Evolutionary conservation across 2,888 invertebrate genomes (phyloP).

Genomic region (Vandiemenella viatica): DNA sequence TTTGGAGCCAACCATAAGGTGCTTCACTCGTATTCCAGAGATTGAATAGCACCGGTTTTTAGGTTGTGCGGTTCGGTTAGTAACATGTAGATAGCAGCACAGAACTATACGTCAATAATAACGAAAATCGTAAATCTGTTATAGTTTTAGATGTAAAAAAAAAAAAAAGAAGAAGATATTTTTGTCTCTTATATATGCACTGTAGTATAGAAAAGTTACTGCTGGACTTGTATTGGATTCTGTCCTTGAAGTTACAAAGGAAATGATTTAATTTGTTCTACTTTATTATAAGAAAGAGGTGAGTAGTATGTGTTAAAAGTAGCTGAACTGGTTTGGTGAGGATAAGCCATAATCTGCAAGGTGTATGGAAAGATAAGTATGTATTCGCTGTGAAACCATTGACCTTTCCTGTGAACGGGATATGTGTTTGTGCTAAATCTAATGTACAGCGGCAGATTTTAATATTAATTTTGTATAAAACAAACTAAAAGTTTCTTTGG

Average conservation of each 20-base stretch:
- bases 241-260: not conserved
- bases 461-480: too few species aligned
- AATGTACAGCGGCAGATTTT: too few species aligned
- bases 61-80: too few species aligned
- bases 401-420: too few species aligned
- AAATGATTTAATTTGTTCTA: not conserved
- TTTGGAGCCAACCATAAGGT: too few species aligned
- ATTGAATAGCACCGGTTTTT: too few species aligned
- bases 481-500: too few species aligned
- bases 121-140: conserved; percentile 6
- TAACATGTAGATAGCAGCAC: conserved; percentile 11
- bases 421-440: too few species aligned
- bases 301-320: not conserved
- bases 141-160: not conserved
- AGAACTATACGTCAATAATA: conserved; percentile 15
- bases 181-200: not conserved
- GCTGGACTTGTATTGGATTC: not conserved
- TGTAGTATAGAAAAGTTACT: not conserved
- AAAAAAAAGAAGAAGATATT: not conserved
- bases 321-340: not conserved
- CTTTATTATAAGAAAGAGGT: not conserved
- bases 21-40: too few species aligned
- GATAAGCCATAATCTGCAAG: not conserved
- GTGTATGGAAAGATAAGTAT: too few species aligned
- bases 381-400: too few species aligned